Evolutionary conservation across 2,888 invertebrate genomes (phyloP).

Genomic region (Panorpa germanica): DNA sequence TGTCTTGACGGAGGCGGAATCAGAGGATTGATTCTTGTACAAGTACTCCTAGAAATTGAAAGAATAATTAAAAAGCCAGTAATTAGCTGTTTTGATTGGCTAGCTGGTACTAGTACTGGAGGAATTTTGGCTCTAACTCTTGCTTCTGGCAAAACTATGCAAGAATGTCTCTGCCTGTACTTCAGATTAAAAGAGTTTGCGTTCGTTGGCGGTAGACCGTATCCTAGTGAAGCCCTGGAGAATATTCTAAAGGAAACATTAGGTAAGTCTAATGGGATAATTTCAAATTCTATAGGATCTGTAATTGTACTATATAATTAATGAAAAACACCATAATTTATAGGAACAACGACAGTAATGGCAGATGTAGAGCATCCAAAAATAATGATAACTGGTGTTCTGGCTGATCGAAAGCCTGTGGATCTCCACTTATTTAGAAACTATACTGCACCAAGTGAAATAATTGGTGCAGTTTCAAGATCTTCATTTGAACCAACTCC

Average conservation of each 20-base stretch:
- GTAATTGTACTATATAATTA: too few relatives aligned
- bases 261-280: slow-evolving; percentile 34
- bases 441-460: slow-evolving; percentile 47
- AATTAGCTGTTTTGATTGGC: slow-evolving; percentile 72
- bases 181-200: slow-evolving; percentile 77
- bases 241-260: slow-evolving; percentile 62
- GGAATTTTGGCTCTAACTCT: slow-evolving; percentile 68
- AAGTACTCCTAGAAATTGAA: slow-evolving; percentile 49
- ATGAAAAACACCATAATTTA: slow-evolving; percentile 8
- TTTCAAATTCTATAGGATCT: too few relatives aligned
- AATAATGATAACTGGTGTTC: slow-evolving; percentile 61
- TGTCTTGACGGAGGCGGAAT: slow-evolving; percentile 88
- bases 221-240: slow-evolving; percentile 63
- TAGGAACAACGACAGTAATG: slow-evolving; percentile 55
- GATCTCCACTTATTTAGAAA: slow-evolving; percentile 79
- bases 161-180: slow-evolving; percentile 68
- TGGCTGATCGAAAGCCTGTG: slow-evolving; percentile 72
- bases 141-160: slow-evolving; percentile 48
- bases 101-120: slow-evolving; percentile 60
- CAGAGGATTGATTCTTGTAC: slow-evolving; percentile 56
- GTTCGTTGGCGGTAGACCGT: slow-evolving; percentile 69
- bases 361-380: slow-evolving; percentile 54
- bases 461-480: too few relatives aligned
- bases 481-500: too few relatives aligned
- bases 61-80: slow-evolving; percentile 41